Percentiles rank a stretch among this genome's conserved stretches.
Evolutionary conservation across 2,797 vertebrate species (phyloP).

Genomic region (Crocodylus rhombifer): DNA sequence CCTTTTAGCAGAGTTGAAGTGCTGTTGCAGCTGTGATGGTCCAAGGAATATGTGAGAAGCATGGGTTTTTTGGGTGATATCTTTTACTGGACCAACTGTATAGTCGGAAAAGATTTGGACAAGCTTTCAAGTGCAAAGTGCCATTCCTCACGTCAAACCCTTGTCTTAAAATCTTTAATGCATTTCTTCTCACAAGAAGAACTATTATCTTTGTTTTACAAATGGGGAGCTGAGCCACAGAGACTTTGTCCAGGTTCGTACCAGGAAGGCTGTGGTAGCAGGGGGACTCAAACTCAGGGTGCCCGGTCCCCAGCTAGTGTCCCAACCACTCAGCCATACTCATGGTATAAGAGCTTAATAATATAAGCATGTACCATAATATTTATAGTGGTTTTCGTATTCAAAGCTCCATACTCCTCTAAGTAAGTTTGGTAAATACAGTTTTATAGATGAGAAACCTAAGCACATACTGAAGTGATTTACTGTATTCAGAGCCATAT

Average conservation of each 20-base stretch:
- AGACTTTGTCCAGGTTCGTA: not conserved
- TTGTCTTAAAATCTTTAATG: too few species aligned
- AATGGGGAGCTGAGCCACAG: not conserved
- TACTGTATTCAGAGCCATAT: not conserved
- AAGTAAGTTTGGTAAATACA: not conserved
- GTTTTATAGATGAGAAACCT: not conserved
- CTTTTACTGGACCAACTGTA: too few species aligned
- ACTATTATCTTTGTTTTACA: not conserved
- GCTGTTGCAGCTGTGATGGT: too few species aligned
- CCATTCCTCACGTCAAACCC: too few species aligned
- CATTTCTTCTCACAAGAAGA: not conserved
- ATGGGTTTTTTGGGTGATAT: too few species aligned
- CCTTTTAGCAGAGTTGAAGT: not conserved
- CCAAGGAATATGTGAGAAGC: too few species aligned
- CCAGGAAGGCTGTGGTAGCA: not conserved
- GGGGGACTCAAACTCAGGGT: not conserved
- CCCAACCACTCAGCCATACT: not conserved
- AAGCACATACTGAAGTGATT: not conserved
- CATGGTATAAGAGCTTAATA: not conserved
- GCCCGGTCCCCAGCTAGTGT: not conserved
- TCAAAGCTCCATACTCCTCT: not conserved
- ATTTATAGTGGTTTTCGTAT: not conserved
- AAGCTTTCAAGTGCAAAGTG: too few species aligned
- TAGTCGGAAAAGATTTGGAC: too few species aligned
- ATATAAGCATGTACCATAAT: not conserved